A percentile compares a stretch with the other conserved stretches of the same genome.
Conservation (phyloP, 2,888 invertebrate species). For the Orthosia cruda region DNA sequence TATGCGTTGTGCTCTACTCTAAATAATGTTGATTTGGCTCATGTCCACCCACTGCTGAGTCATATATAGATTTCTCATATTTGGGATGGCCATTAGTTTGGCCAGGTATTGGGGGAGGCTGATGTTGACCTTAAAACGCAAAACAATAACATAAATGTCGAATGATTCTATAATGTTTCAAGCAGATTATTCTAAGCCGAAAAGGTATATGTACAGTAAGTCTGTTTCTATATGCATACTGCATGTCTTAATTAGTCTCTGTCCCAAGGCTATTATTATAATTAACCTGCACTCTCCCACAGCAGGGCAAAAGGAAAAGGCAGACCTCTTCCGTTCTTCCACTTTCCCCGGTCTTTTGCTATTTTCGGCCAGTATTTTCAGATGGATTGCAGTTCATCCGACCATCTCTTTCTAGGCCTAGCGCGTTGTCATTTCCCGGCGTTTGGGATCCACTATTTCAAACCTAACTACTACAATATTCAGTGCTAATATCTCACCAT, state of each 20-base stretch:
- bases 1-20: conserved; percentile 27
- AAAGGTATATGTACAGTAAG: not conserved
- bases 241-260: not conserved
- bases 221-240: not conserved
- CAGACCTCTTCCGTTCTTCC: no score
- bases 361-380: no score
- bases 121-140: not conserved
- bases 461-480: not conserved
- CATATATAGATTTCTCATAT: conserved; percentile 24
- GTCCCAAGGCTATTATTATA: not conserved
- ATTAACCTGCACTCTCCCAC: no score
- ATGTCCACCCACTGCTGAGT: conserved; percentile 19
- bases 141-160: not conserved
- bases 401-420: no score
- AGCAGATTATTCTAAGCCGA: not conserved
- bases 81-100: conserved; percentile 16
- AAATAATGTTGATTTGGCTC: conserved; percentile 44
- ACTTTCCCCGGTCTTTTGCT: no score
- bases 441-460: no score
- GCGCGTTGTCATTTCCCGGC: no score
- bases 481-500: conserved; percentile 93
- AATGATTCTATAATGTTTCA: not conserved
- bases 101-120: conserved; percentile 1
- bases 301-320: no score
- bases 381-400: no score